Evolutionary conservation across 2,888 invertebrate species (phyloP).

Genomic region (Cryptocephalus primarius): DNA sequence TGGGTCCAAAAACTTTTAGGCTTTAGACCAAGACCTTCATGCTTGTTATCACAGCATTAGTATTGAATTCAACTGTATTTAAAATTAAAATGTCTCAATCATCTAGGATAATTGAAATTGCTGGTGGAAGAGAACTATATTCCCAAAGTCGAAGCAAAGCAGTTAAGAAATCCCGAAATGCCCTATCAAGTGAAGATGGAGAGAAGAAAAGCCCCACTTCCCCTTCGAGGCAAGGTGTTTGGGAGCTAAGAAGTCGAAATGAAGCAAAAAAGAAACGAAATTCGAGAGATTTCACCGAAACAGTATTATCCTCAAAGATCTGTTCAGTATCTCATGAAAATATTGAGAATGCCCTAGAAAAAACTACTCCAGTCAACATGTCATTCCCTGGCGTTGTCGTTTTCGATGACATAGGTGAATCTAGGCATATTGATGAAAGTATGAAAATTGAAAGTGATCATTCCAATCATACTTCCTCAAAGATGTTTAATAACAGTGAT

Average conservation of each 20-base stretch:
- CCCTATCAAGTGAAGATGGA: slow-evolving; percentile 27
- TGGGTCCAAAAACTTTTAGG: too few relatives aligned
- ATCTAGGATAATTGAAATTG: slow-evolving; percentile 58
- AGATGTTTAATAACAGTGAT: slow-evolving; percentile 25
- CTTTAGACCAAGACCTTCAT: too few relatives aligned
- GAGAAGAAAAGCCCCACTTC: slow-evolving; percentile 41
- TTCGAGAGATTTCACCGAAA: slow-evolving; percentile 48
- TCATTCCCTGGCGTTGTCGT: slow-evolving; percentile 65
- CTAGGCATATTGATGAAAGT: slow-evolving; percentile 46
- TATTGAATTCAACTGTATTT: too few relatives aligned
- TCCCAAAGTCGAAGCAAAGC: slow-evolving; percentile 74
- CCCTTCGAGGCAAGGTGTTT: slow-evolving; percentile 44
- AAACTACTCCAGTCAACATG: slow-evolving; percentile 48
- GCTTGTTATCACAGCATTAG: too few relatives aligned
- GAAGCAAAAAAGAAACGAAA: slow-evolving; percentile 32
- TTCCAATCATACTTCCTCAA: slow-evolving; percentile 25
- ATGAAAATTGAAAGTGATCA: slow-evolving; percentile 18
- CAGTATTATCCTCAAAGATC: slow-evolving; percentile 50
- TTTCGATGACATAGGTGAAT: slow-evolving; percentile 78
- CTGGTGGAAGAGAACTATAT: slow-evolving; percentile 75
- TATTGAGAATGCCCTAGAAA: slow-evolving; percentile 29
- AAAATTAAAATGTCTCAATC: not conserved
- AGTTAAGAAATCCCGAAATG: slow-evolving; percentile 57
- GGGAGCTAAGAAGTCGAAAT: slow-evolving; percentile 45
- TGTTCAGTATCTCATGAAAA: slow-evolving; percentile 42